Evolutionary conservation across 2,113 vertebrate genomes (phyloP).

Genomic region (Nettapus auritus): DNA sequence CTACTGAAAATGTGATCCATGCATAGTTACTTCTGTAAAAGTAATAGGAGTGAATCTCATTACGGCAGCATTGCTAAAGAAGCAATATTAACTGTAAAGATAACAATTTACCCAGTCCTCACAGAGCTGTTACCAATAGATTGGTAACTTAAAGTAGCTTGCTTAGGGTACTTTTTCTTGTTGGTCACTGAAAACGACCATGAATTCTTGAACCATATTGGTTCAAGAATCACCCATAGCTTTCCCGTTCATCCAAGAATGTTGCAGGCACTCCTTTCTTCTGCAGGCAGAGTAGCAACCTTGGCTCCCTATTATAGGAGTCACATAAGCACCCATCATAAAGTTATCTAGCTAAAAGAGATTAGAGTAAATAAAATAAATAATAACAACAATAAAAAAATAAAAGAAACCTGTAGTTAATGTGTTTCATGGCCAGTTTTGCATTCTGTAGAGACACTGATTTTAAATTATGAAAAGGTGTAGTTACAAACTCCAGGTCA

Average conservation of each 20-base stretch:
- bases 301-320: background rate
- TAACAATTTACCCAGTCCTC: background rate
- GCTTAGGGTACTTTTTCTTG: background rate
- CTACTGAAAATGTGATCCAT: background rate
- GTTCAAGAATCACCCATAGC: no score
- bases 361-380: no score
- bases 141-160: background rate
- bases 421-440: background rate
- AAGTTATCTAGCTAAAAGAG: no score
- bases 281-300: background rate
- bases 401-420: no score
- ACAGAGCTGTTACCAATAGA: background rate
- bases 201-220: background rate
- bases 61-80: background rate
- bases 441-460: background rate
- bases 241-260: background rate
- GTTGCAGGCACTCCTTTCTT: background rate
- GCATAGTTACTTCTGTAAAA: background rate
- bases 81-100: background rate
- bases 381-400: no score
- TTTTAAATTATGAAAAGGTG: background rate
- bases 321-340: no score
- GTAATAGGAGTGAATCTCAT: accelerated
- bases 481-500: background rate
- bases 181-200: background rate